Percentiles rank a stretch among this genome's conserved stretches.
phyloP scores from a whole-genome alignment of 1,140 invertebrate genomes.

The Pachyrhynchus sulphureomaculatus region DNA sequence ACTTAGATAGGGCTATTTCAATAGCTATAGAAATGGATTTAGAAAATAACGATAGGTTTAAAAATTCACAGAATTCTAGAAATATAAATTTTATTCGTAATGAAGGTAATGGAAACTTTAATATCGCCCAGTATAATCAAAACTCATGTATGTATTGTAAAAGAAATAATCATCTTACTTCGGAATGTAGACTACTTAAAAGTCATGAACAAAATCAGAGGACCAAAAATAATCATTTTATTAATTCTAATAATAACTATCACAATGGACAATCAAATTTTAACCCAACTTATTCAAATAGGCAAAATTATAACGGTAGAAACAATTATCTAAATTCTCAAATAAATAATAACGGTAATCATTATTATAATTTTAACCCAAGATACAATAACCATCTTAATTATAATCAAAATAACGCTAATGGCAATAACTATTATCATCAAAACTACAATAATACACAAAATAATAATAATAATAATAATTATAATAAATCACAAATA shows the following conservation, averaged over 20 bases:
- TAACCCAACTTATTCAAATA: too few relatives aligned
- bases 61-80: background rate
- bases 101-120: background rate
- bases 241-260: too few relatives aligned
- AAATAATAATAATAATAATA: too few relatives aligned
- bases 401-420: too few relatives aligned
- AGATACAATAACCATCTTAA: too few relatives aligned
- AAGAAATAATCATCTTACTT: slow-evolving; percentile 6
- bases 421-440: too few relatives aligned
- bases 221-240: background rate
- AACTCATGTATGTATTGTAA: background rate
- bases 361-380: too few relatives aligned
- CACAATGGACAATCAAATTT: background rate
- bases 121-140: background rate
- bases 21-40: slow-evolving; percentile 4
- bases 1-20: slow-evolving; percentile 5
- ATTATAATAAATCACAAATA: too few relatives aligned
- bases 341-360: too few relatives aligned
- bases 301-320: too few relatives aligned
- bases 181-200: background rate
- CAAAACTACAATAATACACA: too few relatives aligned
- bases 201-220: background rate
- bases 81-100: background rate
- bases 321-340: too few relatives aligned
- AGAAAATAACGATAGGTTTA: slow-evolving; percentile 1